Evolutionary conservation across 2,113 vertebrate genomes (phyloP).

Genomic region (Coryphaenoides rupestris): DNA sequence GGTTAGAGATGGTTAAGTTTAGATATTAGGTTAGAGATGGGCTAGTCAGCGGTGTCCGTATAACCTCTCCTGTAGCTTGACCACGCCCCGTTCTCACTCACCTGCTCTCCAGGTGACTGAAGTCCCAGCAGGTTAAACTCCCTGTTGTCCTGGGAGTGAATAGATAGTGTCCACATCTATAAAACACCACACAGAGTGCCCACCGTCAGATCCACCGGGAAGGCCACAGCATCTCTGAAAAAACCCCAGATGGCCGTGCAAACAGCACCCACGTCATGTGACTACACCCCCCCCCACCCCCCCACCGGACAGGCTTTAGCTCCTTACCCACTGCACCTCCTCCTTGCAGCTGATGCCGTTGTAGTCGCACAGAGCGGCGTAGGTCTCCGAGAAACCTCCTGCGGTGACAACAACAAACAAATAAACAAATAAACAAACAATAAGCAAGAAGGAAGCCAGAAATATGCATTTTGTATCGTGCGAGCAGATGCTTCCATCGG

Average conservation of each 20-base stretch:
- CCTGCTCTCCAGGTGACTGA: conserved; percentile 89
- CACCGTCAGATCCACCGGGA: neutral
- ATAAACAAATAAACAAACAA: conserved; percentile 22
- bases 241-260: too few relatives aligned
- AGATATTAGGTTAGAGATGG: too few relatives aligned
- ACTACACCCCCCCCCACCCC: neutral
- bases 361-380: conserved; percentile 76
- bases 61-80: too few relatives aligned
- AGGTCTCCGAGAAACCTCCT: conserved; percentile 79
- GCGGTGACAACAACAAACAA: too few relatives aligned
- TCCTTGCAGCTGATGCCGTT: conserved; percentile 79
- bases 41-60: too few relatives aligned
- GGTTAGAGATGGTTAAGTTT: too few relatives aligned
- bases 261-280: too few relatives aligned
- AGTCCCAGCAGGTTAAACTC: conserved; percentile 88
- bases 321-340: conserved; percentile 79
- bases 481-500: conserved; percentile 53
- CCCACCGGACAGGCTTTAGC: too few relatives aligned
- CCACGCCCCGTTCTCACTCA: too few relatives aligned
- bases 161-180: conserved; percentile 90
- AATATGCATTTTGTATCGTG: too few relatives aligned
- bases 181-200: neutral
- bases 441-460: conserved; percentile 3
- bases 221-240: too few relatives aligned
- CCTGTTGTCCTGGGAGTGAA: conserved; percentile 87